These are phyloP conservation scores for Scomberomorus guttatus DNA, from an alignment of 2,797 vertebrate genomes.

Conservation along the genomic window DNA sequence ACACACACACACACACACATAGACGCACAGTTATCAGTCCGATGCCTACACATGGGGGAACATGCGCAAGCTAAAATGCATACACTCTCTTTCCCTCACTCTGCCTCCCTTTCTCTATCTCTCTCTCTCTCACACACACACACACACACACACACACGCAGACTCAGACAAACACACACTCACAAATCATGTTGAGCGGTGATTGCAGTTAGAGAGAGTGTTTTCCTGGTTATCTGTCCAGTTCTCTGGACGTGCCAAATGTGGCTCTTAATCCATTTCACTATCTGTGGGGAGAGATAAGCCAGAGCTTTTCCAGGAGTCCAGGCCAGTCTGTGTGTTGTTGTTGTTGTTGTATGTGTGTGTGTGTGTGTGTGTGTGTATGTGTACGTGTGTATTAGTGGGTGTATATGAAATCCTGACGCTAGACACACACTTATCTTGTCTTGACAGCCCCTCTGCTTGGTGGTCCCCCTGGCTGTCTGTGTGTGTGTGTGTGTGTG, in stretches of 20 bases:
- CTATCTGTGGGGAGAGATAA: conserved; percentile 88
- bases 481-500: conserved; percentile 38
- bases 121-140: conserved; percentile 24
- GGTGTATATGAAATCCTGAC: conserved; percentile 57
- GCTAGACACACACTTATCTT: conserved; percentile 84
- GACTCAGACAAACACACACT: conserved; percentile 36
- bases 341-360: conserved; percentile 57
- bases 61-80: conserved; percentile 50
- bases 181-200: conserved; percentile 77
- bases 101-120: conserved; percentile 11
- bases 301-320: conserved; percentile 82
- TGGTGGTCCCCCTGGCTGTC: conserved; percentile 80
- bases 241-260: conserved; percentile 83
- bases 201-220: conserved; percentile 82
- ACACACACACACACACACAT: conserved; percentile 18
- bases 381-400: conserved; percentile 44
- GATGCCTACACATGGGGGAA: conserved; percentile 63
- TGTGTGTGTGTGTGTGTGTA: conserved; percentile 31
- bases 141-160: conserved; percentile 27
- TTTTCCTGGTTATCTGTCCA: conserved; percentile 85
- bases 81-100: conserved; percentile 16
- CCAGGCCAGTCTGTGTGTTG: conserved; percentile 71
- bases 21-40: conserved; percentile 55
- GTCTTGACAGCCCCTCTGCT: conserved; percentile 83
- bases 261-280: conserved; percentile 87